Base-by-base conservation (phyloP, 2,888 invertebrate genomes). In the Calliphora vomitoria region DNA sequence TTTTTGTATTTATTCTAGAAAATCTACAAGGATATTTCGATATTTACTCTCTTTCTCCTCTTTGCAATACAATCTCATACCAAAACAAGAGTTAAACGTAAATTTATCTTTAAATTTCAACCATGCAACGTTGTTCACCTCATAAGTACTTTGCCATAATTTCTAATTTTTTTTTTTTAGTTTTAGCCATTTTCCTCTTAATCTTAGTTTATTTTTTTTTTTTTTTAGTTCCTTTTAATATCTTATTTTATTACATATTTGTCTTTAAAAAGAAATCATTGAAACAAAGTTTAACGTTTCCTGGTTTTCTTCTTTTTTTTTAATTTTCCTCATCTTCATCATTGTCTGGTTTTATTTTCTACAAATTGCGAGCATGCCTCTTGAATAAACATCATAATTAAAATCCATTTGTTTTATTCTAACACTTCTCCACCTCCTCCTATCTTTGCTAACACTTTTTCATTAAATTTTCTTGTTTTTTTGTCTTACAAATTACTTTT, bases 331-430 rank as follows among this genome's bases (percentile, higher is more conserved):
- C 81, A 83, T 80, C 87, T 86, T 82, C 85, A 75, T 90, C 89
- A 90, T 91, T 93, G 93, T 93, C 93, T 92, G 93, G 93, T 93
- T 94, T 94, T 93, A 93, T 93, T 92, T 90, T 92, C 91, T 90
- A 90, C 89, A 89, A 85, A 90, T 90, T 91, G 90, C 93, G 93
- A 93, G 93, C 93, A 93, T 93, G 93, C 90, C 90, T 89, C 69
- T 82, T 81, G 55, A 69, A 31, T 35, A 76, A 81, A 71, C 15
- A 4, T 74, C 20, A 20, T 41, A 41, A 69, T 38, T 55, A 76
- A 53, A 55, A 76, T 69, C 60, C 69, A 35, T 82, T 58, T 47
- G 20, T 25, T 71, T 60, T 38, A 41, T 20, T 58, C 25, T 82
- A 76, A 82, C 75, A 76, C 47, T 60, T 58, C 25, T 25, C 25